phyloP scores from a whole-genome alignment of 2,888 invertebrate species.

The Athripsodes cinereus region DNA sequence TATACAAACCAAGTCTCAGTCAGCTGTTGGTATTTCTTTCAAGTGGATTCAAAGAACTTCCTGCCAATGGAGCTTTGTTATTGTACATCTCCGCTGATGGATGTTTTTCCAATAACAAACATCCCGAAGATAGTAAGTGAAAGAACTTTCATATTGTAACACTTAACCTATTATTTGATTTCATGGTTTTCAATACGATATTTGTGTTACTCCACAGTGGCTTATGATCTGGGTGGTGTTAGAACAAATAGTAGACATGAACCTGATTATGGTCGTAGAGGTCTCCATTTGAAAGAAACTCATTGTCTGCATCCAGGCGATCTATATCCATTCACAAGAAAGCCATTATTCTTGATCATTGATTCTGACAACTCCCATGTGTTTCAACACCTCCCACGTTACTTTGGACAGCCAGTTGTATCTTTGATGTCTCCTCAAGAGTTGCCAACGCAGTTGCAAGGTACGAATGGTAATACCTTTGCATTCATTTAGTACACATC shows the following conservation, averaged over 20 bases:
- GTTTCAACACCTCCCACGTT: conserved; percentile 81
- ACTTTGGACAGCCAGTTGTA: conserved; percentile 91
- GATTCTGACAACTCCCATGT: conserved; percentile 94
- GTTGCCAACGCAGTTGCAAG: conserved; percentile 76
- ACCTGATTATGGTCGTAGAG: conserved; percentile 44
- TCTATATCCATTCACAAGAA: conserved; percentile 84
- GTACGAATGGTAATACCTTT: too few relatives aligned
- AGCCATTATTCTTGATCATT: conserved; percentile 88
- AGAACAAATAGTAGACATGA: conserved; percentile 84
- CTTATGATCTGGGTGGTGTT: conserved; percentile 88
- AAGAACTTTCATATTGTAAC: not conserved
- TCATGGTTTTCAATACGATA: too few relatives aligned
- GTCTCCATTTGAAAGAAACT: conserved; percentile 55
- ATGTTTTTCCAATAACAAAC: conserved; percentile 73
- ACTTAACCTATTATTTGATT: not conserved
- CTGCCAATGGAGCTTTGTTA: conserved; percentile 83
- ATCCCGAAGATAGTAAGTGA: conserved; percentile 74
- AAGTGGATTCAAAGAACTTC: conserved; percentile 88
- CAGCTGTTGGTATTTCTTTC: conserved; percentile 91
- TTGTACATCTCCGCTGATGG: conserved; percentile 94
- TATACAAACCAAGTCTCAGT: conserved; percentile 91
- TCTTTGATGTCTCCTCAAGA: conserved; percentile 92
- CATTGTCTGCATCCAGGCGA: conserved; percentile 90
- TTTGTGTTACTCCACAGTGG: conserved; percentile 50
- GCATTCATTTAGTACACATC: too few relatives aligned